Base-by-base conservation (phyloP, 2,113 vertebrate species). In the Poeciliopsis prolifica region DNA sequence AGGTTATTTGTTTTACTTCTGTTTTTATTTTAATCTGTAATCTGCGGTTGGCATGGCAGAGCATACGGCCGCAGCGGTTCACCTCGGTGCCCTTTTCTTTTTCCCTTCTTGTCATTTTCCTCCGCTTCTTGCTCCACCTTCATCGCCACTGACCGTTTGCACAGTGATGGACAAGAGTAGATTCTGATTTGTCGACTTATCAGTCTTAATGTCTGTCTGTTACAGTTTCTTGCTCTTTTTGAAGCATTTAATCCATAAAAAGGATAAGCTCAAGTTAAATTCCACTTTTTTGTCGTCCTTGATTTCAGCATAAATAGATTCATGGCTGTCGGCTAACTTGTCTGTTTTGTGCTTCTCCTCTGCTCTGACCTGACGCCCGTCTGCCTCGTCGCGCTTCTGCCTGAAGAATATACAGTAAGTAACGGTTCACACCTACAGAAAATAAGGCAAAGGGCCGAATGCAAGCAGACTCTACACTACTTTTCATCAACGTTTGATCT, bases 381-480 rank as follows among this genome's bases (percentile, higher is more conserved):
- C 62, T 66, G 78, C 86, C 87, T 89, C 77, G 78, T 87, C n/a
- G 87, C 72, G 84, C 81, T 91, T 10, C 7, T 30, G 14, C 37
- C 85, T 65, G 2, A 70, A 98, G 97, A 98, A 94, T 98, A 98
- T 82, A 98, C 97, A 71, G 97, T 98, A 94, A 98, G 97, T 97
- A 89, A 68, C 84, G 1, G 44, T 19, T 44, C 19, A 48, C 44
- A 48, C 44, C 44, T 6, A 6, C 44, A 48, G 15, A 19, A 48
- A 19, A 48, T 19, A 48, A 48, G 44, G 17, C 42, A 44, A 44
- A 44, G 1, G 15, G 19, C 48, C n/a, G 51, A 24, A 11, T 58
- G 24, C 10, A 58, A 58, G 0, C 19, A 54, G 19, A 7, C 48
- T 22, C 22, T 5, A 51, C 4, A 5, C 19, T 8, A 24, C 22